Percentiles rank a stretch among this genome's conserved stretches.
Evolutionary conservation across 2,113 vertebrate species (phyloP).

Genomic region (Daboia siamensis): DNA sequence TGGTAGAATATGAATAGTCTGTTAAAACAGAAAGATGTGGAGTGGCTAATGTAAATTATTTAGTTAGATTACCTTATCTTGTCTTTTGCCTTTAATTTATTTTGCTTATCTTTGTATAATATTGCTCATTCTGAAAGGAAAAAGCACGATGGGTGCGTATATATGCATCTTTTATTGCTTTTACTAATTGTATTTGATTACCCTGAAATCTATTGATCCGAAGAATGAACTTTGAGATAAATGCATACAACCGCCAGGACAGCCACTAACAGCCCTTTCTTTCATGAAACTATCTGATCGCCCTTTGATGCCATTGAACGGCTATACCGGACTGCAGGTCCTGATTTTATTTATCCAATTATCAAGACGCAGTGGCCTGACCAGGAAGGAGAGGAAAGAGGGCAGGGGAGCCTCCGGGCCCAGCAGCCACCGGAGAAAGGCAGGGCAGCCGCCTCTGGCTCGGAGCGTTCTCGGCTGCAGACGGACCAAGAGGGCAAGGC

Average conservation of each 20-base stretch:
- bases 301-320: not conserved
- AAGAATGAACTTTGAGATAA: not conserved
- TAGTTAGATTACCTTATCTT: not conserved
- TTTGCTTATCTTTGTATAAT: not conserved
- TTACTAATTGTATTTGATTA: not conserved
- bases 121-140: not conserved
- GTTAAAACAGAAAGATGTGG: not conserved
- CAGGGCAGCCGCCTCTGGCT: not conserved
- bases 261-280: not conserved
- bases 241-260: not conserved
- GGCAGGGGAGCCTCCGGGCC: not conserved
- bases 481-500: not conserved
- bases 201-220: not conserved
- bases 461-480: not conserved
- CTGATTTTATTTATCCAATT: not conserved
- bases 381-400: not conserved
- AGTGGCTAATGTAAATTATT: not conserved
- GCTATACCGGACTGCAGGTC: not conserved
- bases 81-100: not conserved
- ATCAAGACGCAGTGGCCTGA: not conserved
- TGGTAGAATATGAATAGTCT: not conserved
- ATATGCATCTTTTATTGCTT: not conserved
- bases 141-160: not conserved
- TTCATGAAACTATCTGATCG: not conserved
- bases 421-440: not conserved